phyloP scores from a whole-genome alignment of 2,113 vertebrate species.

The Cebus imitator region DNA sequence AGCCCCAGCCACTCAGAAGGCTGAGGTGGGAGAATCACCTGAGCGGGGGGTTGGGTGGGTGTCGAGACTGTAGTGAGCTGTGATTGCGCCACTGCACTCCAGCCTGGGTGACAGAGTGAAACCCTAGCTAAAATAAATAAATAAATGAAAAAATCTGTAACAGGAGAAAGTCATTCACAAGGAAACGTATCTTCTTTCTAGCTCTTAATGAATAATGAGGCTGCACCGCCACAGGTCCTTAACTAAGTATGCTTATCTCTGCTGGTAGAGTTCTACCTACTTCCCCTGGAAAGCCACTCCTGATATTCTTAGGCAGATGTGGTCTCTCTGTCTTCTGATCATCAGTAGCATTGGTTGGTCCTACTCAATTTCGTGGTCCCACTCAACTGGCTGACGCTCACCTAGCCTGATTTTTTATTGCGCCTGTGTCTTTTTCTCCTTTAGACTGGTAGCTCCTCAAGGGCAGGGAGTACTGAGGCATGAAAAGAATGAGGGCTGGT shows the following conservation, averaged over 20 bases:
- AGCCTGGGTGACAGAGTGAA: too few relatives aligned
- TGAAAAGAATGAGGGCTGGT: not conserved
- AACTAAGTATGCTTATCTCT: not conserved
- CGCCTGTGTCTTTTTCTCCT: not conserved
- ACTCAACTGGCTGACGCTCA: not conserved
- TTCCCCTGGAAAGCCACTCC: not conserved
- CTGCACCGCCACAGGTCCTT: not conserved
- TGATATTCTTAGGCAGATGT: not conserved
- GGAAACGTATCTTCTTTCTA: not conserved
- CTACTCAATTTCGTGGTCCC: not conserved
- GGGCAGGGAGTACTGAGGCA: not conserved
- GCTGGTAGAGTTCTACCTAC: not conserved
- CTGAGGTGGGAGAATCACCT: too few relatives aligned
- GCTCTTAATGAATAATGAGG: not conserved
- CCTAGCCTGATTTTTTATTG: not conserved
- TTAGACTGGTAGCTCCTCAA: not conserved
- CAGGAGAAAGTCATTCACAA: not conserved
- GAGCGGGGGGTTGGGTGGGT: fast-evolving
- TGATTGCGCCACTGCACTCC: too few relatives aligned
- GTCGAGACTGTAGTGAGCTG: too few relatives aligned
- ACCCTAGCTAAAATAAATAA: too few relatives aligned
- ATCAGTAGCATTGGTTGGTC: not conserved
- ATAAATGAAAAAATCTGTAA: not conserved
- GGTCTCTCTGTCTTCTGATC: conserved; percentile 1
- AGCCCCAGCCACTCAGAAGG: too few relatives aligned